Evolutionary conservation across 2,888 invertebrate species (phyloP), one percentile per base, ranked within the genome.

Genomic region (Elaeidobius kamerunicus): DNA sequence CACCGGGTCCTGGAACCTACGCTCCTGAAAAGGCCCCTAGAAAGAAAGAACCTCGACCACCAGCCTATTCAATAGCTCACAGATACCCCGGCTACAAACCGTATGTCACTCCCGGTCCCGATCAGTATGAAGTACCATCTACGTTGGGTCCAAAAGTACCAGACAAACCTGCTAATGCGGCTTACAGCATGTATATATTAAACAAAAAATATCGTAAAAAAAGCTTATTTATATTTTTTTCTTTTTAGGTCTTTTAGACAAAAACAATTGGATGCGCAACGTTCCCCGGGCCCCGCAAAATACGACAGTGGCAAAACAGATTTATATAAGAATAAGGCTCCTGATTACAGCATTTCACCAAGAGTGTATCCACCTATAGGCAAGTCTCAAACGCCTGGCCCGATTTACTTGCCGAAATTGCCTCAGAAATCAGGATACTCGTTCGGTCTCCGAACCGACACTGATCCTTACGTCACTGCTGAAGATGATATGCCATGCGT

Each of bases 1-100:
- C 78, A 39, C 84, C 84, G 6, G 84, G 84, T 1, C 84, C 85
- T 0, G 83, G 82, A 3, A 79, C 82, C 11, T 83, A 85, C 69
- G 77, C 76, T 11, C 80, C 82, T 0, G 81, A 83, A 66, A 74
- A 76, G 53, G 79, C 76, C 53, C 73, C 73, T 4, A 73, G 77
- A 15, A 75, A 77, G 69, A 76, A 75, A 62, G 77, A 77, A 42
- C 73, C 71, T 23, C 74, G 79, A 45, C 76, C 83, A 18, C 84
- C 85, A 2, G 71, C 73, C 5, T 85, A 79, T 69, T 76, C 78
- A 1, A 77, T 84, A 67, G 75, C 77, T 32, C 71, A 73, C 18
- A 75, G 80, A 55, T 71, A 75, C 19, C 53, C 57, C 7, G 42
- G 59, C 32, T 39, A 56, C 14, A 62, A 57, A 15, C 67, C 65